Conservation (phyloP, 2,797 vertebrate genomes). For the Mionectes olivaceus region DNA sequence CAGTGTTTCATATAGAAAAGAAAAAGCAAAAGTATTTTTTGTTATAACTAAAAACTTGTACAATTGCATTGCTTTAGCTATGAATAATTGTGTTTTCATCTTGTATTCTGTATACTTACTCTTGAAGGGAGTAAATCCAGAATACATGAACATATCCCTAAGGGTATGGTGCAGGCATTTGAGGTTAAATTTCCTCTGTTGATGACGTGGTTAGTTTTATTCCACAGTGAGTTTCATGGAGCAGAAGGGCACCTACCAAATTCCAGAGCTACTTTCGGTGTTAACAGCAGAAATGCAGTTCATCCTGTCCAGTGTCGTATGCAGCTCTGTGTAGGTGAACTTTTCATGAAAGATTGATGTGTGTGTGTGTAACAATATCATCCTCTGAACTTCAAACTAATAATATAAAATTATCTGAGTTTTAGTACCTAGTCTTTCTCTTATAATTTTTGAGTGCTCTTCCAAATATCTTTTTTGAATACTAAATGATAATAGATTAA, state of each 20-base stretch:
- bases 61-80: not conserved
- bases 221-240: not conserved
- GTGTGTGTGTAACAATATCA: not conserved
- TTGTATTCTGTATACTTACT: not conserved
- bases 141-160: not conserved
- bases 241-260: not conserved
- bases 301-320: not conserved
- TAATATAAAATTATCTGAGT: not conserved
- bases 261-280: not conserved
- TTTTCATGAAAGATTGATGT: not conserved
- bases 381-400: not conserved
- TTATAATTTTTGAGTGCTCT: not conserved
- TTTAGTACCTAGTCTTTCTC: not conserved
- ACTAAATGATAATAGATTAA: not conserved
- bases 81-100: not conserved
- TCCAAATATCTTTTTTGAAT: not conserved
- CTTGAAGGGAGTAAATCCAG: not conserved
- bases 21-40: not conserved
- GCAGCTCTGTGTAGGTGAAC: not conserved
- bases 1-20: not conserved
- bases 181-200: not conserved
- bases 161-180: not conserved
- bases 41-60: not conserved
- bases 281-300: not conserved
- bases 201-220: not conserved